A percentile compares a stretch with the other conserved stretches of the same genome.
These are phyloP conservation scores for Champsocephalus gunnari DNA, from an alignment of 2,797 vertebrate genomes.

Conservation along the genomic window DNA sequence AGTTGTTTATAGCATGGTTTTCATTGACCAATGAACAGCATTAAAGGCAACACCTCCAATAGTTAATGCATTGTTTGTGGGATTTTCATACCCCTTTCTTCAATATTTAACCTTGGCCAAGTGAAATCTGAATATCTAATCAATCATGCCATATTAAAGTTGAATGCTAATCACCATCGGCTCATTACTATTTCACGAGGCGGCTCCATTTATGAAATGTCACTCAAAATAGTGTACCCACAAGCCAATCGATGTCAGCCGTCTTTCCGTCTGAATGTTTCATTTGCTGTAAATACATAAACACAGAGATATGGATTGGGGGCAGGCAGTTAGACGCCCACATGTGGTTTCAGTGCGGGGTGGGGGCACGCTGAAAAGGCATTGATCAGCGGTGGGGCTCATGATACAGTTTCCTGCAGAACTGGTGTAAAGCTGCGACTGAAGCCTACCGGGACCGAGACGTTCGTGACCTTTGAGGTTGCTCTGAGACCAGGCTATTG, in stretches of 20 bases:
- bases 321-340: conserved; percentile 71
- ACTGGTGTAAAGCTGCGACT: conserved; percentile 50
- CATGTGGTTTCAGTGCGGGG: conserved; percentile 75
- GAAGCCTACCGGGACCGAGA: conserved; percentile 67
- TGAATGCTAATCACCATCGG: conserved; percentile 79
- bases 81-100: conserved; percentile 45
- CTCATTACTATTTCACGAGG: conserved; percentile 83
- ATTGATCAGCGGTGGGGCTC: conserved; percentile 80
- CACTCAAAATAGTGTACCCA: conserved; percentile 83
- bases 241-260: conserved; percentile 83
- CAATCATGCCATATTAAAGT: conserved; percentile 76
- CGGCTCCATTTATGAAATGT: conserved; percentile 84
- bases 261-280: conserved; percentile 83
- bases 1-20: conserved; percentile 23
- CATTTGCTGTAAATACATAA: conserved; percentile 86
- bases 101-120: conserved; percentile 70
- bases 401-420: conserved; percentile 77
- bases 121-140: conserved; percentile 80
- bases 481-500: conserved; percentile 73
- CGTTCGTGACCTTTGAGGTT: conserved; percentile 75
- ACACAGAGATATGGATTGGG: conserved; percentile 81
- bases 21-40: conserved; percentile 43
- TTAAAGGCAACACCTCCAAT: conserved; percentile 40
- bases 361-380: conserved; percentile 75
- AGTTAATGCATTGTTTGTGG: conserved; percentile 52